These are phyloP conservation scores for Pungitius pungitius DNA, from an alignment of 2,113 vertebrate genomes.

Conservation along the genomic window DNA sequence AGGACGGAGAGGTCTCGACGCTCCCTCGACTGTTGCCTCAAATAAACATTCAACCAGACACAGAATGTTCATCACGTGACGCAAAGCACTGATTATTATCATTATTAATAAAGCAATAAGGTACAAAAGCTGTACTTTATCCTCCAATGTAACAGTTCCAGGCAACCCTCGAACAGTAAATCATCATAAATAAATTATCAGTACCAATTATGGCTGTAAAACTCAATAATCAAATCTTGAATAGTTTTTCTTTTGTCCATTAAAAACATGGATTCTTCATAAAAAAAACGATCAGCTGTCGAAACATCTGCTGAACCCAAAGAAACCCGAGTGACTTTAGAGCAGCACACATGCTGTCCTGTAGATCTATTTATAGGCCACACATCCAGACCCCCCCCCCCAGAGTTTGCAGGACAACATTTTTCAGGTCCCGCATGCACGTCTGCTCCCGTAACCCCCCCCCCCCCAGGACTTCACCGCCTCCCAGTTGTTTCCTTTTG, in stretches of 20 bases:
- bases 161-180: too few species aligned
- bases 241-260: background rate
- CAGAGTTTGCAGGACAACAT: background rate
- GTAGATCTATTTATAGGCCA: background rate
- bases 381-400: background rate
- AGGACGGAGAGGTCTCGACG: background rate
- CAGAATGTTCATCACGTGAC: too few species aligned
- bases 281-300: background rate
- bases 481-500: too few species aligned
- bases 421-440: background rate
- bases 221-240: background rate
- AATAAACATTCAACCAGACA: constrained; percentile 8
- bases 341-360: background rate
- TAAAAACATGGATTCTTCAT: too few species aligned
- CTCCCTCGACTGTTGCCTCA: background rate
- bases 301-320: background rate
- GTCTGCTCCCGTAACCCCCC: background rate
- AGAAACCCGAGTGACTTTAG: background rate
- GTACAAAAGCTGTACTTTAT: too few species aligned
- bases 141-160: too few species aligned
- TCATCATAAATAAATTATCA: too few species aligned
- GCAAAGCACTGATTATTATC: too few species aligned
- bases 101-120: too few species aligned
- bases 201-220: background rate
- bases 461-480: too few species aligned